Percentiles rank a stretch among this genome's conserved stretches.
Conservation (phyloP, 2,797 vertebrate genomes). For the Anableps anableps region DNA sequence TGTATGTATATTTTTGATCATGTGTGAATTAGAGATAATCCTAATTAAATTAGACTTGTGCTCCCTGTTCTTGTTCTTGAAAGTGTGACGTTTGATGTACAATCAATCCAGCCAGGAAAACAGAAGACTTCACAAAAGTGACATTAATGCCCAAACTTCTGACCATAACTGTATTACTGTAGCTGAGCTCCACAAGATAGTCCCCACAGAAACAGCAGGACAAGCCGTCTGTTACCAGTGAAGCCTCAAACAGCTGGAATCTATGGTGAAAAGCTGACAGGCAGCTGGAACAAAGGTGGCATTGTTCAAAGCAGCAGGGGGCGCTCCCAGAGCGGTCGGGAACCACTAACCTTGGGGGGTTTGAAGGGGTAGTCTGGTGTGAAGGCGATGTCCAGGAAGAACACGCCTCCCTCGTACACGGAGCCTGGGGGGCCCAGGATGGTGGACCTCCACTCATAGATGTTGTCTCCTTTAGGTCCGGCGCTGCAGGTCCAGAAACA, state of each 20-base stretch:
- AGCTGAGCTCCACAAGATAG: too few species aligned
- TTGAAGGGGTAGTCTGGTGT: constrained; percentile 95
- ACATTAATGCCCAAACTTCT: too few species aligned
- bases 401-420: constrained; percentile 92
- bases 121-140: too few species aligned
- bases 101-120: too few species aligned
- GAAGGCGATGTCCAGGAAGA: constrained; percentile 93
- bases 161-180: too few species aligned
- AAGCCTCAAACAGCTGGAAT: background rate
- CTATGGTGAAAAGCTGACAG: background rate
- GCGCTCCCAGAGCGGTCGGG: constrained; percentile 31
- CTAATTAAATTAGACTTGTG: too few species aligned
- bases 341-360: constrained; percentile 89
- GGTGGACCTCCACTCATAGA: constrained; percentile 93
- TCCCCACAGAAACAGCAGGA: too few species aligned
- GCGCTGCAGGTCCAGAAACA: constrained; percentile 72
- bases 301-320: constrained; percentile 34
- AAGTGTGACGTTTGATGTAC: too few species aligned
- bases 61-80: too few species aligned
- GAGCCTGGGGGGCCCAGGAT: constrained; percentile 92
- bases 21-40: too few species aligned
- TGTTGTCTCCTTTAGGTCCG: constrained; percentile 93
- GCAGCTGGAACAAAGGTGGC: constrained; percentile 29
- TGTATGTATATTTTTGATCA: too few species aligned
- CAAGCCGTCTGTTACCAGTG: too few species aligned